Percentiles rank a stretch among this genome's conserved stretches.
phyloP scores from a whole-genome alignment of 2,797 vertebrate genomes.

The Mormyrops boulengeri region DNA sequence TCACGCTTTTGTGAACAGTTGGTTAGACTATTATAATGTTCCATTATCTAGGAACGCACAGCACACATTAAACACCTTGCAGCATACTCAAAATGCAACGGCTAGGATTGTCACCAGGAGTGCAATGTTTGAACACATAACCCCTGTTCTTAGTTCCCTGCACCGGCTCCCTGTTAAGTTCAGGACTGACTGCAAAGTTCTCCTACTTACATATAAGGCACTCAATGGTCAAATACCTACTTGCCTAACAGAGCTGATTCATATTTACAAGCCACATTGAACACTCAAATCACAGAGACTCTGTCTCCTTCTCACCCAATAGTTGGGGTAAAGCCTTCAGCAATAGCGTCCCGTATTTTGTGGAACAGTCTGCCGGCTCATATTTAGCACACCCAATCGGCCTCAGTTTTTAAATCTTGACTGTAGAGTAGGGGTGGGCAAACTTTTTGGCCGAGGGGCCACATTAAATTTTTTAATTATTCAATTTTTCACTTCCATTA shows the following conservation, averaged over 20 bases:
- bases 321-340: background rate
- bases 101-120: background rate
- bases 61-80: background rate
- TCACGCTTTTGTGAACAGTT: background rate
- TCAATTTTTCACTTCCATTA: no score
- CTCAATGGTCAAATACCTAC: background rate
- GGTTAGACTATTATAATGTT: background rate
- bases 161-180: background rate
- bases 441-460: no score
- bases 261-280: background rate
- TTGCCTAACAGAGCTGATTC: background rate
- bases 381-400: background rate
- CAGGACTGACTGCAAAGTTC: background rate
- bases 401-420: background rate
- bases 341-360: background rate
- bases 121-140: background rate
- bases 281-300: background rate
- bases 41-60: background rate
- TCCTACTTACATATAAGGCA: background rate
- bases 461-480: no score
- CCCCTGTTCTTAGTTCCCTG: background rate
- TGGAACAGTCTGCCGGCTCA: background rate
- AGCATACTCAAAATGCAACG: background rate
- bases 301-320: background rate
- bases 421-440: no score